Evolutionary conservation across 2,113 vertebrate genomes (phyloP).

Genomic region (Prinia subflava): DNA sequence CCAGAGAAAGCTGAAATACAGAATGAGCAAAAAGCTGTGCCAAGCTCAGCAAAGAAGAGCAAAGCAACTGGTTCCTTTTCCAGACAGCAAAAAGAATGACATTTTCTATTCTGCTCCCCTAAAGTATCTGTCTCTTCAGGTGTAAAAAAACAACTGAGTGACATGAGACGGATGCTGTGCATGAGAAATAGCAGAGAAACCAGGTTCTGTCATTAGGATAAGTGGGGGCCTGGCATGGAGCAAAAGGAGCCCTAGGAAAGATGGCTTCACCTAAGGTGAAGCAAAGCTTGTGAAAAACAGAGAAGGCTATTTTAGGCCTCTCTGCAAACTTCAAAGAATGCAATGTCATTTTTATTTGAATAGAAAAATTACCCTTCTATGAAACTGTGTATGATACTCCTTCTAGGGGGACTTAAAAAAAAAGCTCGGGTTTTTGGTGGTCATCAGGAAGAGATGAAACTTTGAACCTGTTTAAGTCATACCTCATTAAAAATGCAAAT

Average conservation of each 20-base stretch:
- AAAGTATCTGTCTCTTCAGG: not conserved
- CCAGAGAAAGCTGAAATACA: not conserved
- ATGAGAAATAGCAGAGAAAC: not conserved
- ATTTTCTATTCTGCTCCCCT: not conserved
- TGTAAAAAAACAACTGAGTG: not conserved
- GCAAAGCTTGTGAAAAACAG: not conserved
- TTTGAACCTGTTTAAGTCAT: not conserved
- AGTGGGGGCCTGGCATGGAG: rapidly evolving
- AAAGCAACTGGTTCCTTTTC: not conserved
- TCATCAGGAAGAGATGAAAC: not conserved
- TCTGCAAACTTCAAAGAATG: not conserved
- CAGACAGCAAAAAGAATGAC: not conserved
- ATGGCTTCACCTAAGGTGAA: not conserved
- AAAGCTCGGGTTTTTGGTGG: not conserved
- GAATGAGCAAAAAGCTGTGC: not conserved
- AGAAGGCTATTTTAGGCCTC: not conserved
- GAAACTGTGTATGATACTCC: not conserved
- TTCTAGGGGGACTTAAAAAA: not conserved
- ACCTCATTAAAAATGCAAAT: constrained; percentile 50
- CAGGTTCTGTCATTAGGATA: not conserved
- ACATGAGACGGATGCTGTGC: not conserved
- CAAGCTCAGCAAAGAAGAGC: not conserved
- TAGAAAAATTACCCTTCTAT: not conserved
- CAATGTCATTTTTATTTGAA: not conserved
- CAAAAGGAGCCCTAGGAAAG: not conserved